phyloP scores from a whole-genome alignment of 2,113 vertebrate genomes.

The Rhea pennata region DNA sequence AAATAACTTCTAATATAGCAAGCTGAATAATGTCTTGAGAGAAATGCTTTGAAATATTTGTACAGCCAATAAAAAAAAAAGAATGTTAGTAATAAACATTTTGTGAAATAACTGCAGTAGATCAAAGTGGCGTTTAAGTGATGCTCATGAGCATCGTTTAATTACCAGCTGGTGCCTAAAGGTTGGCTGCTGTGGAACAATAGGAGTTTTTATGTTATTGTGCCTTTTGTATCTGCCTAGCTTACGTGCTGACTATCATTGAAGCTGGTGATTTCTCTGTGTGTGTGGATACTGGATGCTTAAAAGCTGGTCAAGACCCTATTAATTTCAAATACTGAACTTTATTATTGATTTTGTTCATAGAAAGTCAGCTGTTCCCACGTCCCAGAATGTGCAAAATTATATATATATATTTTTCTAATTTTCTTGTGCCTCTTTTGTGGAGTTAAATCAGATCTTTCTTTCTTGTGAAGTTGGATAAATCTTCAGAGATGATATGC shows the following conservation, averaged over 20 bases:
- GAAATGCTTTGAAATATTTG: constrained; percentile 2
- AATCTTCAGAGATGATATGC: neutral
- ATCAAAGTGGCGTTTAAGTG: constrained; percentile 49
- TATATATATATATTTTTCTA: neutral
- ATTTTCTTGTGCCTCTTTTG: neutral
- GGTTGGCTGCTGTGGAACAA: neutral
- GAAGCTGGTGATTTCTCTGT: neutral
- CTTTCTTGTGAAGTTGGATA: neutral
- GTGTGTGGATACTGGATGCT: neutral
- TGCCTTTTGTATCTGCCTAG: neutral
- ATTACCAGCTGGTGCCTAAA: neutral
- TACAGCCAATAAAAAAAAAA: constrained; percentile 21
- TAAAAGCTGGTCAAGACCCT: neutral
- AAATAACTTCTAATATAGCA: constrained; percentile 32
- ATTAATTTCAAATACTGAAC: neutral
- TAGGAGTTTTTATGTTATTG: neutral
- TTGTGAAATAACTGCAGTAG: constrained; percentile 32
- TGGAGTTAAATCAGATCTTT: neutral
- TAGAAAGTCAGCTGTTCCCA: neutral
- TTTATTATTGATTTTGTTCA: neutral
- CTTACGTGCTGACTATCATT: neutral
- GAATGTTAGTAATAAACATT: constrained; percentile 1
- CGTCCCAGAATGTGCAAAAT: neutral
- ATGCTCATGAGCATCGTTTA: constrained; percentile 40
- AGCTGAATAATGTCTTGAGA: constrained; percentile 1